These are phyloP conservation scores for Larimichthys crocea DNA, from an alignment of 2,113 vertebrate species.

Conservation along the genomic window DNA sequence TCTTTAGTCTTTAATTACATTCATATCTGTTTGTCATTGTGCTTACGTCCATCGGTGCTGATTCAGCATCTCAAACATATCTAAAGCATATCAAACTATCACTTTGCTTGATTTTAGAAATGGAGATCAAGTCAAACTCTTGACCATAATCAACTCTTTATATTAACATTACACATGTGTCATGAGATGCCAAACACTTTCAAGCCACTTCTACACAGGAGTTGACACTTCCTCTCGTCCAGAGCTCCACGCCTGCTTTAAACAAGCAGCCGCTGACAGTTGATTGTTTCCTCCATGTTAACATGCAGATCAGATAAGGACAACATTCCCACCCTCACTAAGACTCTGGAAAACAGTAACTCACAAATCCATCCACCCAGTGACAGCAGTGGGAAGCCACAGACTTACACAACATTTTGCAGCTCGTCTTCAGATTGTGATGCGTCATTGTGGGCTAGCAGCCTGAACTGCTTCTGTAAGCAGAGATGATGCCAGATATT, in stretches of 20 bases:
- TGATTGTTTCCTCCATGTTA: slow-evolving; percentile 60
- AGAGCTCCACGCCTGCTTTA: slow-evolving; percentile 46
- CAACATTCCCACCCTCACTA: slow-evolving; percentile 62
- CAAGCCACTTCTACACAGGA: background rate
- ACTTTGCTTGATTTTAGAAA: too few species aligned
- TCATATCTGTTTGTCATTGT: background rate
- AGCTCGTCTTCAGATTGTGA: background rate
- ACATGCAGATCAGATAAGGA: slow-evolving; percentile 74
- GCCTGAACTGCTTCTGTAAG: background rate
- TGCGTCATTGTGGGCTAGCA: background rate
- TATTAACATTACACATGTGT: background rate
- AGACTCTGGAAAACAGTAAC: slow-evolving; percentile 55
- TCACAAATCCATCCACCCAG: slow-evolving; percentile 54
- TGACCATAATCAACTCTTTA: too few species aligned
- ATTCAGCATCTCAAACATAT: too few species aligned
- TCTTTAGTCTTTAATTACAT: background rate
- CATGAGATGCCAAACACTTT: too few species aligned
- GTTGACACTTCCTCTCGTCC: slow-evolving; percentile 60
- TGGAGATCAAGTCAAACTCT: background rate
- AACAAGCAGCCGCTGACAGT: slow-evolving; percentile 65
- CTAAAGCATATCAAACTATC: too few species aligned
- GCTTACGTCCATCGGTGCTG: background rate
- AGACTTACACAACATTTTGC: slow-evolving; percentile 25
- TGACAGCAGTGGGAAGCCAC: slow-evolving; percentile 57
- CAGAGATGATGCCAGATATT: background rate